Evolutionary conservation across 1,140 invertebrate species (phyloP).

Genomic region (Heliconius melpomene): DNA sequence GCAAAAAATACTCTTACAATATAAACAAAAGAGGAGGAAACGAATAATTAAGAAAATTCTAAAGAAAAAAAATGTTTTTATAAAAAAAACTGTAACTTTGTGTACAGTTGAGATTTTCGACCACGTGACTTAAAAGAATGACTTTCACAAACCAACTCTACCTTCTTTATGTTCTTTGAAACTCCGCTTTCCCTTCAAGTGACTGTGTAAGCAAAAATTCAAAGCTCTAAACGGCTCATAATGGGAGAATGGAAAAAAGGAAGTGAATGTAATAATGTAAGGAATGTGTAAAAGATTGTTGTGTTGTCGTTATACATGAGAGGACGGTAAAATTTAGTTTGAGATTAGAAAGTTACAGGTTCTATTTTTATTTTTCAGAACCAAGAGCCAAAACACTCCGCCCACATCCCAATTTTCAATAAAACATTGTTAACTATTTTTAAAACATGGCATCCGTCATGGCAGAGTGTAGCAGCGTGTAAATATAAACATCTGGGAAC

Average conservation of each 20-base stretch:
- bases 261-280: not conserved
- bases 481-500: too few relatives aligned
- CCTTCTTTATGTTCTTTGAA: not conserved
- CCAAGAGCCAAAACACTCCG: too few relatives aligned
- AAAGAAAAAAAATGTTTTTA: not conserved
- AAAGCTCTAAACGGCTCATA: not conserved
- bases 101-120: not conserved
- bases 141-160: not conserved
- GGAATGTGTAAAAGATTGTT: not conserved
- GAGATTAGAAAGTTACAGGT: too few relatives aligned
- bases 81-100: conserved; percentile 1
- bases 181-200: not conserved
- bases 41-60: not conserved
- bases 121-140: conserved; percentile 1
- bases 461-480: too few relatives aligned
- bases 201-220: not conserved
- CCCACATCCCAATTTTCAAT: too few relatives aligned
- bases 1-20: not conserved
- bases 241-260: not conserved
- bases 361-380: too few relatives aligned
- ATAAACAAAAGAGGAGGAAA: not conserved
- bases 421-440: too few relatives aligned
- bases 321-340: too few relatives aligned
- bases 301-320: too few relatives aligned
- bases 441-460: too few relatives aligned